Evolutionary conservation across 2,797 vertebrate species (phyloP), one percentile per base, ranked within the genome.

Genomic region (Halcyon leucocephala): DNA sequence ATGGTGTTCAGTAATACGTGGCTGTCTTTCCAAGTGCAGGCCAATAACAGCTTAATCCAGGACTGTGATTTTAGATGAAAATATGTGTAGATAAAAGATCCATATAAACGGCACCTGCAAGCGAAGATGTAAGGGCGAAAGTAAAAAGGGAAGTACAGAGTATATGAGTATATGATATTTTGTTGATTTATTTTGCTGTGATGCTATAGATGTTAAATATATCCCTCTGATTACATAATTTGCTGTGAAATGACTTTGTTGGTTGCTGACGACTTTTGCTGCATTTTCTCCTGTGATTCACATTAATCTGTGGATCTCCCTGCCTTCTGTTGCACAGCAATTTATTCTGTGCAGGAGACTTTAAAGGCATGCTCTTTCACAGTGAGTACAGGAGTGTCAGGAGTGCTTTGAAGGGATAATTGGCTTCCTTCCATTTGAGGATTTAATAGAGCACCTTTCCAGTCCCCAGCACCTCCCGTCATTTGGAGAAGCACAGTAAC

Each of bases 401-500:
- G 48, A 73, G 55, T 54, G 52, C 81, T 87, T 88, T 93, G 88
- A 89, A 90, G 78, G 52, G 67, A 71, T 93, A 96, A 92, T 93
- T 93, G 83, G 77, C 88, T 92, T 94, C 78, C 49, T 93, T 86
- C 88, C 85, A 74, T 85, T 67, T 86, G 83, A 90, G 74, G 71
- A 86, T 89, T 94, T 92, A 86, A 73, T 21, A 61, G 81, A 89
- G 81, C 80, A 85, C 88, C 83, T 82, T 84, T 58, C 64, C 57
- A 69, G 83, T 73, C 44, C 52, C 48, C 83, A 80, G 67, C 77
- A 90, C 60, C 60, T 89, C 70, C 55, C 14, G 3, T 79, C 78
- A 35, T 92, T 90, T 94, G 70, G 48, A 92, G 73, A 49, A 90
- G 88, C 91, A 89, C 77, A 77, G 91, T 95, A 91, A 95, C 91